A percentile compares a stretch with the other conserved stretches of the same genome.
These are phyloP conservation scores for Kryphioiulus occultus DNA, from an alignment of 2,888 invertebrate species.

Conservation along the genomic window DNA sequence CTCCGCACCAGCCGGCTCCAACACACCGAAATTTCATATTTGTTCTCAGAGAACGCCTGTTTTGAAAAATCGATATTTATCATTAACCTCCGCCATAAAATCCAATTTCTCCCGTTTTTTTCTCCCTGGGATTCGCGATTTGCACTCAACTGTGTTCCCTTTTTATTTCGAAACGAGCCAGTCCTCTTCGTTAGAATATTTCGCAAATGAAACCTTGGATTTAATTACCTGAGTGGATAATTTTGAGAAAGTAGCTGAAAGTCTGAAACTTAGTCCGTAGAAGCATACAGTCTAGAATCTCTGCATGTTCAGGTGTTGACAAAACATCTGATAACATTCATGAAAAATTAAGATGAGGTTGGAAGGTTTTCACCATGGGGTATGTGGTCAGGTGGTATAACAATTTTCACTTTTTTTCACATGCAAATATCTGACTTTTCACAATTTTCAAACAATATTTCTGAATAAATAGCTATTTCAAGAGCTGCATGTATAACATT, in stretches of 20 bases:
- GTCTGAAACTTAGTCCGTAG: no score
- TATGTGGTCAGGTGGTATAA: no score
- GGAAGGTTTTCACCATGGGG: no score
- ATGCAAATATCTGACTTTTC: no score
- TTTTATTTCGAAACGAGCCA: background rate
- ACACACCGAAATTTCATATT: background rate
- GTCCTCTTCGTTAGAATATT: background rate
- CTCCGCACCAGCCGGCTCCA: background rate
- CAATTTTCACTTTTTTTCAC: no score
- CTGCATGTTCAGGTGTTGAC: no score
- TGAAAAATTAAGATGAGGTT: no score
- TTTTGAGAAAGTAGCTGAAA: background rate
- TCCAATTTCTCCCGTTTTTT: background rate
- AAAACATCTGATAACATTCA: no score
- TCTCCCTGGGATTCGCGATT: background rate
- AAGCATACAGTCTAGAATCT: no score
- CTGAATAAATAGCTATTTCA: no score
- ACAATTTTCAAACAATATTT: no score
- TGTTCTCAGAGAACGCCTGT: background rate
- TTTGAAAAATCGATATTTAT: background rate
- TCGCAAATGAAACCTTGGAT: background rate
- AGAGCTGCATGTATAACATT: no score
- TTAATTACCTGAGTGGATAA: background rate
- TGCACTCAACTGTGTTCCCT: background rate
- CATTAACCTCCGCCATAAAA: background rate